Base-by-base conservation (phyloP, 2,113 vertebrate species). In the Anguilla japonica region DNA sequence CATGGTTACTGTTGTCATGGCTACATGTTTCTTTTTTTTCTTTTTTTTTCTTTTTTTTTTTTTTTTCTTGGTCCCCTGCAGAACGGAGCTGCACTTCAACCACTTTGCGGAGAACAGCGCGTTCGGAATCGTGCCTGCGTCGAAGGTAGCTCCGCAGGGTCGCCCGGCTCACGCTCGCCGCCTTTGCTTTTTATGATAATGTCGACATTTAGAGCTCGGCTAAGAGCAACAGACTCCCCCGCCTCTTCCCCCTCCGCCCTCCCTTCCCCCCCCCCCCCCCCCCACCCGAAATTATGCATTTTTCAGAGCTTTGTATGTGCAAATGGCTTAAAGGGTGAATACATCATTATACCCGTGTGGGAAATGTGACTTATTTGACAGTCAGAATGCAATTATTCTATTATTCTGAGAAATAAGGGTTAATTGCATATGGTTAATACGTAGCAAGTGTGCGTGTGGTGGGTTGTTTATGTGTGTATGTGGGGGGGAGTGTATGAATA, bases 21-120 rank as follows among this genome's bases (percentile, higher is more conserved):
- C 5, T 14, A 46, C 43, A 4, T 41, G 15, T 41, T 3, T 13
- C 11, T 43, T 85, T 50, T 50, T 29, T 29, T 60, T 18, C 15
- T 41, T 3, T 13, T 5, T 43, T 84, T 50, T 41, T 29, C 16
- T 60, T 20, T 41, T 3, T 13, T 5, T 43, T 85, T 43, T 50
- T 29, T 26, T 60, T 18, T 87, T 79, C 82, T n/a, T 43, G 16
- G 26, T 39, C 50, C 41, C 40, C 79, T 81, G 0, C 93, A 99
- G 98, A 92, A 99, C 98, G 0, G 98, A 99, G 94, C 96, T 99
- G 87, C 98, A 99, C 92, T 96, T 99, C 88, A 98, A 96, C 95
- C 98, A 99, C 92, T 91, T 99, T 91, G 96, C 97, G 15, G 98
- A 99, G 88, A 98, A 96, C 95, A 99, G 96, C 8, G 93, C 96